Evolutionary conservation across 2,113 vertebrate genomes (phyloP), one percentile per base, ranked within the genome.

Genomic region (Neolamprologus ventralis): DNA sequence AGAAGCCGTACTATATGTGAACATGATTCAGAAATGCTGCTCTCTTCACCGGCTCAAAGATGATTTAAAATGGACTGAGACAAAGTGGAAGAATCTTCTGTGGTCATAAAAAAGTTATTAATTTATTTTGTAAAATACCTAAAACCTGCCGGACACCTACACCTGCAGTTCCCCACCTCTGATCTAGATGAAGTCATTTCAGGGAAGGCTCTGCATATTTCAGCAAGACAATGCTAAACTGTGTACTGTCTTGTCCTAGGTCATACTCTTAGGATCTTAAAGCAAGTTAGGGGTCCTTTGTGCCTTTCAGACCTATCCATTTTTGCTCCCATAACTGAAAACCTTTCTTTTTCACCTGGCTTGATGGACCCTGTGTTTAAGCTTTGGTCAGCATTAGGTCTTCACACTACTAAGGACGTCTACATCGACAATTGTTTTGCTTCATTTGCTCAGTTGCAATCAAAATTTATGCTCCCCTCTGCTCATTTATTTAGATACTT

Each of bases 321-420:
- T 28, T 16, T 58, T 0, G 7, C 13, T 58, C 13, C 55, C 55
- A 2, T 28, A 28, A 58, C 2, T 5, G 13, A 28, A 58, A 58
- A 28, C 23, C 13, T 58, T 28, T 58, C 26, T 9, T 58, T 58
- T 58, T 31, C 14, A 58, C 55, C 26, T 0, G 0, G 55, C 7
- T n/a, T n/a, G n/a, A n/a, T n/a, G n/a, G n/a, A n/a, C n/a, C n/a
- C n/a, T n/a, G 28, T 0, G 23, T 57, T 57, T 57, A 57, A 57
- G 54, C 54, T 0, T 57, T 26, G 54, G 54, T 26, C 54, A 3
- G 54, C 0, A 57, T 57, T 57, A 57, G 7, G 23, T 26, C 23
- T 57, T 57, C 4, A 14, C 23, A 26, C 4, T 57, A 55, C 26
- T 55, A 7, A 26, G 54, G 21, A 55, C 6, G 11, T n/a, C 49